Evolutionary conservation across 2,797 vertebrate genomes (phyloP).

Genomic region (Rhincodon typus): DNA sequence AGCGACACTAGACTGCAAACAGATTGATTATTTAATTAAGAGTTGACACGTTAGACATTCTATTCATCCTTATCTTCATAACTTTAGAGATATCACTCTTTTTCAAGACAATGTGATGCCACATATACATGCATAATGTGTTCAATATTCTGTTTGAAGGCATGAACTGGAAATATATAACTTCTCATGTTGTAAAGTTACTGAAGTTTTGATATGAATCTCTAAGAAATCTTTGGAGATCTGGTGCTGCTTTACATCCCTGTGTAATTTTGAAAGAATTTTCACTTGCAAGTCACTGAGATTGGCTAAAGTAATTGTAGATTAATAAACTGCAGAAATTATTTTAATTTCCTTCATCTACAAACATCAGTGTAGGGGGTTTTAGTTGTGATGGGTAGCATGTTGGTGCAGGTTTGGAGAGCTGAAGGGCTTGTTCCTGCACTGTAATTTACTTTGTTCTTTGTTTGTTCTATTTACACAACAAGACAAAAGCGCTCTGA

Average conservation of each 20-base stretch:
- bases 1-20: neutral
- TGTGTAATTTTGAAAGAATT: neutral
- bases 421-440: no score
- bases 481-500: no score
- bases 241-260: neutral
- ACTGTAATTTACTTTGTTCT: no score
- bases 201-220: neutral
- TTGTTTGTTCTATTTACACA: neutral
- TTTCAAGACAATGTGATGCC: neutral
- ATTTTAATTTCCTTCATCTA: constrained; percentile 6
- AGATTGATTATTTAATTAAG: neutral
- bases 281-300: neutral
- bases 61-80: neutral
- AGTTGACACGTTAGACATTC: neutral
- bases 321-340: neutral
- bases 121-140: neutral
- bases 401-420: no score
- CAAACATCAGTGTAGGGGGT: neutral
- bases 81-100: neutral
- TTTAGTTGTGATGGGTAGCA: no score
- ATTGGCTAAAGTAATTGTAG: neutral
- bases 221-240: neutral
- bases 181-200: neutral
- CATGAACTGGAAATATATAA: neutral
- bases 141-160: neutral